These are phyloP conservation scores for Eristalis tenax DNA, from an alignment of 2,888 invertebrate species.

Conservation along the genomic window DNA sequence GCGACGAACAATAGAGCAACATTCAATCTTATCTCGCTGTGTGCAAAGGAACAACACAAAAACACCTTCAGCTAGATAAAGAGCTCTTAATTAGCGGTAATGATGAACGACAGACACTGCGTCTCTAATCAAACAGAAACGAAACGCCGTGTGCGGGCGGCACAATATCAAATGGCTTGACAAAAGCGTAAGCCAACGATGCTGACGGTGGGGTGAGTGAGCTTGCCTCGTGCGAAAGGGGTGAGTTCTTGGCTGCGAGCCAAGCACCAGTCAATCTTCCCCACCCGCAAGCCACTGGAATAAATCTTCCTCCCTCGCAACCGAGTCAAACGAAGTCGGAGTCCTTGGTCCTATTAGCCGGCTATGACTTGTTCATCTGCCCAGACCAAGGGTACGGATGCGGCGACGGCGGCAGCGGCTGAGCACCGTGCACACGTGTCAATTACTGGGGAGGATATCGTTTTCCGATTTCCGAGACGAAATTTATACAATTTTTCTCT, in stretches of 20 bases:
- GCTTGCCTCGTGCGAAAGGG: conserved; percentile 41
- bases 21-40: conserved; percentile 17
- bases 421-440: conserved; percentile 48
- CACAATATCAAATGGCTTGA: conserved; percentile 44
- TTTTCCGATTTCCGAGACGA: conserved; percentile 46
- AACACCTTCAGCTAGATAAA: conserved; percentile 62
- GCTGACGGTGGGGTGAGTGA: not conserved
- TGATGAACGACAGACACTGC: conserved; percentile 67
- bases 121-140: conserved; percentile 63
- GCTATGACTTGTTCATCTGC: conserved; percentile 2
- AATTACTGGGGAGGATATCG: conserved; percentile 55
- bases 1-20: conserved; percentile 17
- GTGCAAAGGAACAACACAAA: conserved; percentile 45
- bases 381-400: not conserved
- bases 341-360: conserved; percentile 35
- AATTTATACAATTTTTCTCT: conserved; percentile 38
- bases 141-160: not conserved
- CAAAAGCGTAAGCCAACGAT: conserved; percentile 24
- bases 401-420: not conserved
- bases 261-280: conserved; percentile 25
- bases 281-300: conserved; percentile 8
- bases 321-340: not conserved
- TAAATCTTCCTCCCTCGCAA: conserved; percentile 17
- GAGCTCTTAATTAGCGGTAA: conserved; percentile 71
- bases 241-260: conserved; percentile 56